These are phyloP conservation scores for Austrofundulus limnaeus DNA, from an alignment of 2,113 vertebrate species.

Conservation along the genomic window DNA sequence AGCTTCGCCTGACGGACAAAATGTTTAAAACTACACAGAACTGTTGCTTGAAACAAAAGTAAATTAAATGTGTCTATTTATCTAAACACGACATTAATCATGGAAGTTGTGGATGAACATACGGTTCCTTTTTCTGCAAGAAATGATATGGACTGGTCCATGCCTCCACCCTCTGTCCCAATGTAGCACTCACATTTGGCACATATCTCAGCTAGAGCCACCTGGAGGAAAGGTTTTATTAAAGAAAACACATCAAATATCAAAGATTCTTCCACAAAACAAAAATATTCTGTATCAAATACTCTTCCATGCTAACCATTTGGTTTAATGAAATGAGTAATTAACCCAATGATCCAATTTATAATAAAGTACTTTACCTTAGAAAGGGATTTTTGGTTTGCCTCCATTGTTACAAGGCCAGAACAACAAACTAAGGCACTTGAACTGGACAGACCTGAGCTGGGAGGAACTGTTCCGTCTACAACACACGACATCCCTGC, in stretches of 20 bases:
- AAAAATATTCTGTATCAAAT: neutral
- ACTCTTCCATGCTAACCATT: no score
- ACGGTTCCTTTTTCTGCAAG: slow-evolving; percentile 94
- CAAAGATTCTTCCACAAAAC: no score
- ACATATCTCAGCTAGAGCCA: slow-evolving; percentile 91
- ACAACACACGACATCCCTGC: slow-evolving; percentile 91
- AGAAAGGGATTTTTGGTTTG: slow-evolving; percentile 86
- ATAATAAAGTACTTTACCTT: slow-evolving; percentile 80
- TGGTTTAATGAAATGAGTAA: no score
- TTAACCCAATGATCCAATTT: no score
- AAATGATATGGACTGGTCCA: slow-evolving; percentile 98
- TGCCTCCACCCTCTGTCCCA: slow-evolving; percentile 97
- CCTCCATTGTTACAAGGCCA: slow-evolving; percentile 86
- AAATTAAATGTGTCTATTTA: neutral
- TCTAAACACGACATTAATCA: neutral
- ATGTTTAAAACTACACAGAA: no score
- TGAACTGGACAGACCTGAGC: slow-evolving; percentile 94
- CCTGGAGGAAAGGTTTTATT: slow-evolving; percentile 66
- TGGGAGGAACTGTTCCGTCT: slow-evolving; percentile 91
- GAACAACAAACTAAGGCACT: slow-evolving; percentile 96
- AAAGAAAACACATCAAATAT: neutral
- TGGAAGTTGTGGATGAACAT: slow-evolving; percentile 45
- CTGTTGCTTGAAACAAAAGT: neutral
- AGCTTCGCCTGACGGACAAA: slow-evolving; percentile 87
- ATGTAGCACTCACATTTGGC: slow-evolving; percentile 90